A percentile compares a stretch with the other conserved stretches of the same genome.
Evolutionary conservation across 2,888 invertebrate genomes (phyloP).

Genomic region (Dryadula phaetusa): DNA sequence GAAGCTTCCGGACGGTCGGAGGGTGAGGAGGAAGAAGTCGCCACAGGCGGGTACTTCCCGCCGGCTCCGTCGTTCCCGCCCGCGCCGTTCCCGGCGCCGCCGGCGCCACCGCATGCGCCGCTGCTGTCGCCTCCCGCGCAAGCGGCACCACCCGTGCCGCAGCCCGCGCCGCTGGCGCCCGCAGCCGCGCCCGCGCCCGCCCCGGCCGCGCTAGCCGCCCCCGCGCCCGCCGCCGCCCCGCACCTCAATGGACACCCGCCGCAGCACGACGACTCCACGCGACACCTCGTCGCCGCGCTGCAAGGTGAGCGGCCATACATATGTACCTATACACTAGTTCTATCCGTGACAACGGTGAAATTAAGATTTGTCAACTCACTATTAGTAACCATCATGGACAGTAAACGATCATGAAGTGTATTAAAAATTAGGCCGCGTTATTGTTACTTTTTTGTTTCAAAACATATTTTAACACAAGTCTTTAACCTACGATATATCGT

Average conservation of each 20-base stretch:
- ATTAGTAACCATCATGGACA: too few relatives aligned
- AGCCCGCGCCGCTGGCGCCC: constrained; percentile 48
- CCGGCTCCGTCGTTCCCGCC: constrained; percentile 59
- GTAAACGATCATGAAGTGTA: too few relatives aligned
- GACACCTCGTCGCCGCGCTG: constrained; percentile 58
- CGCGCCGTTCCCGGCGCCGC: constrained; percentile 66
- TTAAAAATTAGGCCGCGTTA: too few relatives aligned
- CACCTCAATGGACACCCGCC: constrained; percentile 52
- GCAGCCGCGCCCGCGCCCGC: constrained; percentile 51
- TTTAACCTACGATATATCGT: too few relatives aligned
- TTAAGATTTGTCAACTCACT: too few relatives aligned
- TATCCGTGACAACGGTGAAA: too few relatives aligned
- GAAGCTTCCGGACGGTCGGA: constrained; percentile 84
- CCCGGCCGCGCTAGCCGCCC: constrained; percentile 59
- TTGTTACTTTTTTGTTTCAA: too few relatives aligned
- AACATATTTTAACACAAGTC: too few relatives aligned
- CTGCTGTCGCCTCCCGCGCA: constrained; percentile 57
- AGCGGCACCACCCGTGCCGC: constrained; percentile 56
- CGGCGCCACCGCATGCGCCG: constrained; percentile 59
- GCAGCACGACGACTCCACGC: constrained; percentile 52
- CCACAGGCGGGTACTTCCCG: constrained; percentile 57
- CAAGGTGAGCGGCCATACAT: constrained; percentile 54
- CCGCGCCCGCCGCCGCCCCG: constrained; percentile 52
- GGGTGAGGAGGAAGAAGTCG: constrained; percentile 85
- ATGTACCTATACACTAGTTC: too few relatives aligned